These are phyloP conservation scores for Tokudaia muenninki DNA, from an alignment of 2,797 vertebrate species.

Conservation along the genomic window DNA sequence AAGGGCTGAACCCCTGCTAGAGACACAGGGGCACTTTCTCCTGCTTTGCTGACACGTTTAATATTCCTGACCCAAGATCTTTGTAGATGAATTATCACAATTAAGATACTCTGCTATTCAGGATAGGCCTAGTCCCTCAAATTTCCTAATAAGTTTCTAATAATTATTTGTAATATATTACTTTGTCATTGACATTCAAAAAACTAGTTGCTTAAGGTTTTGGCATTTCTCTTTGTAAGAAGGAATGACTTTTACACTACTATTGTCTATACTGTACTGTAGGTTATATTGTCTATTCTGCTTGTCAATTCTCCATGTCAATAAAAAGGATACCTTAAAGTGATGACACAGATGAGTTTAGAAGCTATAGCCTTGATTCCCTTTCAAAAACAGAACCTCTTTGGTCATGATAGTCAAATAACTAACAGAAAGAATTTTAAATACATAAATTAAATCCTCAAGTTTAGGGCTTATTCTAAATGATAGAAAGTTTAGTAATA, in stretches of 20 bases:
- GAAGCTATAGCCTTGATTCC: background rate
- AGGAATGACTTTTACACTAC: constrained; percentile 36
- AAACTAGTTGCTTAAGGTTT: background rate
- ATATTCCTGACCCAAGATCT: background rate
- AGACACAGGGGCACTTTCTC: background rate
- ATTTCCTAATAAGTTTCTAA: constrained; percentile 50
- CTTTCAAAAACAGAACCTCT: background rate
- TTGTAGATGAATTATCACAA: constrained; percentile 59
- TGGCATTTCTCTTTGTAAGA: background rate
- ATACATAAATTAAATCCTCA: constrained; percentile 14
- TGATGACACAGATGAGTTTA: background rate
- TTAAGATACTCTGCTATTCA: background rate
- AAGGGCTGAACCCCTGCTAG: constrained; percentile 8
- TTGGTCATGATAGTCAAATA: background rate
- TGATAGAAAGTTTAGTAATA: constrained; percentile 6
- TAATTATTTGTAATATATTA: constrained; percentile 56
- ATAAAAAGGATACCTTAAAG: constrained; percentile 53
- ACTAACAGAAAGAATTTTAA: constrained; percentile 29
- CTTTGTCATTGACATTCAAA: background rate
- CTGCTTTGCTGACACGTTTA: constrained; percentile 3
- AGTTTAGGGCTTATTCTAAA: constrained; percentile 23
- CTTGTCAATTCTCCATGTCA: background rate
- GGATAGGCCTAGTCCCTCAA: background rate
- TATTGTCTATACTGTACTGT: background rate
- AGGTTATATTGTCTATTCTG: constrained; percentile 17